phyloP scores from a whole-genome alignment of 2,888 invertebrate species.

The Cryptosula pallasiana region DNA sequence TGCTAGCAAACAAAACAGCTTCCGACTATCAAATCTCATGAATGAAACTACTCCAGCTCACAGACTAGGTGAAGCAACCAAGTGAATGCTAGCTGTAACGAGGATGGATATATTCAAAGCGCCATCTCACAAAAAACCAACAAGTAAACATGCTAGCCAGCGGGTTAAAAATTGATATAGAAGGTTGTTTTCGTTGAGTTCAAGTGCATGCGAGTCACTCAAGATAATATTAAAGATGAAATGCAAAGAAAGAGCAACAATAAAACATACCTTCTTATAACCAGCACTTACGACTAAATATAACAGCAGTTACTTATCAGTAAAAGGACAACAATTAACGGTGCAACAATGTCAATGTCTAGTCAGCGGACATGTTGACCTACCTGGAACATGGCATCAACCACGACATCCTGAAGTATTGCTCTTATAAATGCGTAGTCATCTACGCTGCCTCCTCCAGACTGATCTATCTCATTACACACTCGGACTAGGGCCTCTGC shows the following conservation, averaged over 20 bases:
- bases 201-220: background rate
- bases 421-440: slow-evolving; percentile 17
- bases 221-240: background rate
- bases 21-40: too few relatives aligned
- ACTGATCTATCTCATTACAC: slow-evolving; percentile 23
- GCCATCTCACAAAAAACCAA: too few relatives aligned
- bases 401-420: slow-evolving; percentile 22
- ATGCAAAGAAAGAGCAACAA: background rate
- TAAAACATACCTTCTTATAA: background rate
- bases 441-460: background rate
- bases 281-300: background rate
- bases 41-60: too few relatives aligned
- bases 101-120: too few relatives aligned
- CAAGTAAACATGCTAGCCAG: background rate
- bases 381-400: slow-evolving; percentile 24
- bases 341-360: too few relatives aligned
- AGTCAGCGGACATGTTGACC: too few relatives aligned
- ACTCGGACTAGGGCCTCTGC: slow-evolving; percentile 18
- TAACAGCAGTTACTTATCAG: background rate
- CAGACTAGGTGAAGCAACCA: too few relatives aligned
- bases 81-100: too few relatives aligned
- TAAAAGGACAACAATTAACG: too few relatives aligned
- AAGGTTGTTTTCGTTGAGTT: background rate
- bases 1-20: too few relatives aligned
- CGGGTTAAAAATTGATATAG: too few relatives aligned